Conservation (phyloP, 1,140 invertebrate species). For the Drosophila yakuba region DNA sequence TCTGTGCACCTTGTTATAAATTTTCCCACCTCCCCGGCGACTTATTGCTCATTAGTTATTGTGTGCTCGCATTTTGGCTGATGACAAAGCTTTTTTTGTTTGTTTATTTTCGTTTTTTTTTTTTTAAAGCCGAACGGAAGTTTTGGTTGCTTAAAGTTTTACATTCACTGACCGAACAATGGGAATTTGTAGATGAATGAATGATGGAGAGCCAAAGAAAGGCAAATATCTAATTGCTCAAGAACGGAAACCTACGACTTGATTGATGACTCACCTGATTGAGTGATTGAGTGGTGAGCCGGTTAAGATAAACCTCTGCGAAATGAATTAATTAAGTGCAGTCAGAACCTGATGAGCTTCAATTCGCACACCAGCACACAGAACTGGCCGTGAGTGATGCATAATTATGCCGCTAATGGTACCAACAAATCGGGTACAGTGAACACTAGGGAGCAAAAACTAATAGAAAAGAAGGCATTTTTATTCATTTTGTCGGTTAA, state of each 20-base stretch:
- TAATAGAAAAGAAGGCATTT: no score
- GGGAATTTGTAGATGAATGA: slow-evolving; percentile 7
- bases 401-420: slow-evolving; percentile 14
- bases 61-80: slow-evolving; percentile 29
- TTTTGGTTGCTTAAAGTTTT: slow-evolving; percentile 16
- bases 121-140: slow-evolving; percentile 18
- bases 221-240: slow-evolving; percentile 7
- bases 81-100: slow-evolving; percentile 32
- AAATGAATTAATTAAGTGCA: slow-evolving; percentile 34
- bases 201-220: slow-evolving; percentile 7
- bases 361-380: not conserved
- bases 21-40: slow-evolving; percentile 3
- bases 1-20: slow-evolving; percentile 1
- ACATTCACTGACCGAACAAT: slow-evolving; percentile 3
- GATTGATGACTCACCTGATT: slow-evolving; percentile 28
- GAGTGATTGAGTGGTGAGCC: slow-evolving; percentile 9
- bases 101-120: not conserved
- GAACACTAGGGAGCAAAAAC: not conserved
- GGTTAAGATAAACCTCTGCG: not conserved
- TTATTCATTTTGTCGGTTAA: no score
- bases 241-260: slow-evolving; percentile 2
- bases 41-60: slow-evolving; percentile 44
- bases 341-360: slow-evolving; percentile 21
- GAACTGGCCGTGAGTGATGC: not conserved
- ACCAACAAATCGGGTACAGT: slow-evolving; percentile 20